phyloP scores from a whole-genome alignment of 2,797 vertebrate species.

The Hybognathus amarus region DNA sequence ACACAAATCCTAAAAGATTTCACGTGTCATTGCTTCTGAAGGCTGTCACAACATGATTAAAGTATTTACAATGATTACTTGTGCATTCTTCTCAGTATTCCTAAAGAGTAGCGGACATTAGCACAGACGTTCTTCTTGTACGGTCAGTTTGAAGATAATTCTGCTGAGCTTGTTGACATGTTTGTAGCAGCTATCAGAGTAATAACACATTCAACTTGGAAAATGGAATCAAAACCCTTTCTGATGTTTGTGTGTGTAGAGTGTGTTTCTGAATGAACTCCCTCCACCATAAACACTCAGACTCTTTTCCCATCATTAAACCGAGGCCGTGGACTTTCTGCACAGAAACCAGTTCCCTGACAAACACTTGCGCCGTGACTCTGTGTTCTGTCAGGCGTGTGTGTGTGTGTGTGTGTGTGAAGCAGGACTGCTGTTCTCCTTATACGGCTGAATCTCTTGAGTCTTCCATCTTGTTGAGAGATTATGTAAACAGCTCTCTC shows the following conservation, averaged over 20 bases:
- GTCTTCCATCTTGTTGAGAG: not conserved
- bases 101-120: not conserved
- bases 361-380: not conserved
- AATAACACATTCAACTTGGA: too few species aligned
- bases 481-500: not conserved
- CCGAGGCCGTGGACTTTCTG: not conserved
- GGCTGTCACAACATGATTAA: not conserved
- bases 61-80: not conserved
- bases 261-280: not conserved
- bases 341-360: not conserved
- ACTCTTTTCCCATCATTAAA: not conserved
- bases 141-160: not conserved
- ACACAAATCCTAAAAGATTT: not conserved
- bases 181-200: not conserved
- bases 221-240: not conserved
- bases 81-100: not conserved
- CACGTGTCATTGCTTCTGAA: not conserved
- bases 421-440: constrained; percentile 6
- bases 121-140: not conserved
- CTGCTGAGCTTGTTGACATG: not conserved
- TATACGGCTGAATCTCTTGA: not conserved
- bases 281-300: not conserved
- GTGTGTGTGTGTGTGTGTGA: not conserved
- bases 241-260: not conserved
- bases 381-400: constrained; percentile 6